Evolutionary conservation across 2,888 invertebrate species (phyloP).

Genomic region (Gryllus longicercus): DNA sequence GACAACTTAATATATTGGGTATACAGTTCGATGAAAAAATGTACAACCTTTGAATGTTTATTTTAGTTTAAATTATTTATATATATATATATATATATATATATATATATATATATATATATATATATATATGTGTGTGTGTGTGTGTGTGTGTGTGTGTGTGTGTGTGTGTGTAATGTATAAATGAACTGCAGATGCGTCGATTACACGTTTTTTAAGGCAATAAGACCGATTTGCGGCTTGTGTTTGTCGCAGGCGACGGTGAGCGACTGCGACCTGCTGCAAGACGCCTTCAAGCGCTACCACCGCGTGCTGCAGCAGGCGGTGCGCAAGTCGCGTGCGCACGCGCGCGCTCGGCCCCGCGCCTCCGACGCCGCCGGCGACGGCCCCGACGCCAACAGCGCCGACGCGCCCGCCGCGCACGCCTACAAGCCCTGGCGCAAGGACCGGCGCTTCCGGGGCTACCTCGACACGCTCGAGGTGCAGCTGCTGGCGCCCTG

Average conservation of each 20-base stretch:
- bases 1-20: too few species aligned
- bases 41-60: too few species aligned
- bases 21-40: too few species aligned
- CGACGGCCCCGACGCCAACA: not conserved
- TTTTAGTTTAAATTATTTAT: too few species aligned
- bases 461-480: slow-evolving; percentile 51
- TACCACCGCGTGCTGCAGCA: slow-evolving; percentile 51
- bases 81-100: too few species aligned
- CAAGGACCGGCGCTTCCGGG: slow-evolving; percentile 42
- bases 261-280: slow-evolving; percentile 53
- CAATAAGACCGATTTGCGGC: not conserved
- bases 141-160: too few species aligned
- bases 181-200: too few species aligned
- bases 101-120: too few species aligned
- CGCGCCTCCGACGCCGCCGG: not conserved
- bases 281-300: slow-evolving; percentile 55
- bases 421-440: slow-evolving; percentile 36
- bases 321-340: slow-evolving; percentile 31
- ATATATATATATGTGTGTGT: too few species aligned
- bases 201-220: too few species aligned
- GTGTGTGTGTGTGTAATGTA: too few species aligned
- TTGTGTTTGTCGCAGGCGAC: slow-evolving; percentile 43
- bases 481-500: slow-evolving; percentile 60
- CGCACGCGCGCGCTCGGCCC: not conserved
- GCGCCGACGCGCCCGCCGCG: not conserved